A percentile compares a stretch with the other conserved stretches of the same genome.
Conservation (phyloP, 53 echinoderm and acorn worm species). For the Holothuria leucospilota region DNA sequence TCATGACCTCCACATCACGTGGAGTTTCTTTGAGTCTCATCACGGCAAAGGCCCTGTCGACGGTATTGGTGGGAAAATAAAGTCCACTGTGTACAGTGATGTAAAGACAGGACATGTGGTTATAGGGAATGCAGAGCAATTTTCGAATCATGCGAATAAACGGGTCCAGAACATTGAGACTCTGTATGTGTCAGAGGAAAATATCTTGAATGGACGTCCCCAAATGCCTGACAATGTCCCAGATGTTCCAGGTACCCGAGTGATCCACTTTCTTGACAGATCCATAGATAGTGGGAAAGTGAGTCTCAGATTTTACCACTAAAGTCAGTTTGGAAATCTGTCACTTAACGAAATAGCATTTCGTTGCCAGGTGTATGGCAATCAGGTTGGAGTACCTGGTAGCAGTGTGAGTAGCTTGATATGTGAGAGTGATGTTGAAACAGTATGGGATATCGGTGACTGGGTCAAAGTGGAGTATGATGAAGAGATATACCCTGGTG, state of each 20-base stretch:
- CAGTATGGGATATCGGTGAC: conserved; percentile 10
- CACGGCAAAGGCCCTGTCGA: too few species aligned
- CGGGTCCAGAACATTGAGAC: too few species aligned
- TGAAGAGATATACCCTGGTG: background rate
- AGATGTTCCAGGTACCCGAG: conserved; percentile 15
- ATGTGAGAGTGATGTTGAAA: background rate
- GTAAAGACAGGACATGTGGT: too few species aligned
- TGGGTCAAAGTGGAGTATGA: conserved; percentile 10
- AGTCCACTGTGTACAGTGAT: too few species aligned
- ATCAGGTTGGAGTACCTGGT: background rate
- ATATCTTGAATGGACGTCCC: too few species aligned
- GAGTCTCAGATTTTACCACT: background rate
- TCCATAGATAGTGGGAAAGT: conserved; percentile 1
- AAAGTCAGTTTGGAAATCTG: conserved; percentile 1
- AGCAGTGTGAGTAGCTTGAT: too few species aligned
- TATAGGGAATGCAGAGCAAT: too few species aligned
- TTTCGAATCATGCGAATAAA: too few species aligned
- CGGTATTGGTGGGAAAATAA: too few species aligned
- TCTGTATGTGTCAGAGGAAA: too few species aligned
- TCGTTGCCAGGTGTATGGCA: background rate
- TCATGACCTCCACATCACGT: too few species aligned
- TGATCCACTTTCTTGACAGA: conserved; percentile 30
- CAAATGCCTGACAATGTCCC: conserved; percentile 27
- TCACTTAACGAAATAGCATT: background rate
- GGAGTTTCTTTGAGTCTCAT: too few species aligned